Base-by-base conservation (phyloP, 2,888 invertebrate species). In the Zaprionus lineosus region DNA sequence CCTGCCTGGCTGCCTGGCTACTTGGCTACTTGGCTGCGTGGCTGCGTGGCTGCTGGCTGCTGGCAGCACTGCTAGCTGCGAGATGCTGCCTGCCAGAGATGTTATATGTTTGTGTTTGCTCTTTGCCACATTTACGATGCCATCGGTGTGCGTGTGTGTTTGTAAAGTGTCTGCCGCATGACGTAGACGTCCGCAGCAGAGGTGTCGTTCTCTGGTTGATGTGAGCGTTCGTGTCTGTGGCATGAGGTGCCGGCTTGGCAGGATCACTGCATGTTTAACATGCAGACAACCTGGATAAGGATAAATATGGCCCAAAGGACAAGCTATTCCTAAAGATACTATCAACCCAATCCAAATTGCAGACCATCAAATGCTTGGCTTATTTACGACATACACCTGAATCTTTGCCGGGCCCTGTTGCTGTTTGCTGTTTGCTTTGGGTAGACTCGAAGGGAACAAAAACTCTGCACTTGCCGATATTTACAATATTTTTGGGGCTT, bases 61-160 rank as follows among this genome's bases (percentile, higher is more conserved):
- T 21, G 21, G 21, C 21, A 21, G 21, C 21, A 21, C 21, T 21
- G 21, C 21, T 21, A n/a, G 29, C n/a, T 7, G 9, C 18, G 26
- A 39, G 55, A 34, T 37, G 36, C 36, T 36, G 41, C 24, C 9
- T 6, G n/a, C n/a, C n/a, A 12, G 7, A 15, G 12, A 21, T 47
- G 16, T 34, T 24, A 18, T 44, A 29, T 44, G 48, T 48, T 51
- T 41, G 31, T 50, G 37, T 62, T 56, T 56, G 44, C 63, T 64
- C 28, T 50, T 50, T 16, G 39, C 41, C 36, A 44, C 57, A 64
- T 51, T 57, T 51, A 18, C 26, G 37, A 28, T 40, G 39, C 43
- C 37, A 34, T 39, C 21, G 39, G 39, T 56, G 40, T 16, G 26
- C 3, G 16, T 15, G 33, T 19, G 37, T 36, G 41, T 16, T 4